Evolutionary conservation across 1,140 invertebrate species (phyloP).

Genomic region (Drosophila setifemur): DNA sequence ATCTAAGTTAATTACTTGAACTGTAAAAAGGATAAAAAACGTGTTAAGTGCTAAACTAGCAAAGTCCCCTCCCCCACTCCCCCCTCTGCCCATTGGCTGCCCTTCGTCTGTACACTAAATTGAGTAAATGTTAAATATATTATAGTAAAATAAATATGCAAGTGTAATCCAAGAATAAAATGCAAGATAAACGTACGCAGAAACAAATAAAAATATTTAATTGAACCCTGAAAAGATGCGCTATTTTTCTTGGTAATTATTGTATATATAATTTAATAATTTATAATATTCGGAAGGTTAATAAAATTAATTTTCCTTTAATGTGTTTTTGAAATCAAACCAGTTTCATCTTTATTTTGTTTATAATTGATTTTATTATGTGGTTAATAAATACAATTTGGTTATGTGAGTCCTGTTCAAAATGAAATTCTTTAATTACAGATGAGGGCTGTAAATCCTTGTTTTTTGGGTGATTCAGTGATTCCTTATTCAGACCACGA

Average conservation of each 20-base stretch:
- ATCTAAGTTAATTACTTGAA: slow-evolving; percentile 38
- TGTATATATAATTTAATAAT: not conserved
- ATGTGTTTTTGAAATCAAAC: not conserved
- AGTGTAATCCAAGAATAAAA: slow-evolving; percentile 47
- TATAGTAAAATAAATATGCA: slow-evolving; percentile 52
- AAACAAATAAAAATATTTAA: slow-evolving; percentile 69
- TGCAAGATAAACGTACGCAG: slow-evolving; percentile 41
- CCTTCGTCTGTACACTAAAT: slow-evolving; percentile 22
- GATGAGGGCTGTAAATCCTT: not conserved
- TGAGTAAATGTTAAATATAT: slow-evolving; percentile 63
- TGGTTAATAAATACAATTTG: slow-evolving; percentile 17
- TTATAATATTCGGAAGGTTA: too few relatives aligned
- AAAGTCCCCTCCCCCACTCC: not conserved
- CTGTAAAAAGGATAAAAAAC: slow-evolving; percentile 32
- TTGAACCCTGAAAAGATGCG: slow-evolving; percentile 55
- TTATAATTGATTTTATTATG: not conserved
- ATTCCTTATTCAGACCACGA: slow-evolving; percentile 24
- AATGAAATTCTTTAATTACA: slow-evolving; percentile 31
- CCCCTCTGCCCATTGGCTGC: slow-evolving; percentile 1
- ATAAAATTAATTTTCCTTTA: too few relatives aligned
- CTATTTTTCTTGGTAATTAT: not conserved
- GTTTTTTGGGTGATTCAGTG: not conserved
- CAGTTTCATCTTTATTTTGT: not conserved
- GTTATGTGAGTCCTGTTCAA: not conserved
- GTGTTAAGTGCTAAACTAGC: slow-evolving; percentile 41